Evolutionary conservation across 2,888 invertebrate species (phyloP).

Genomic region (Hylaea fasciaria): DNA sequence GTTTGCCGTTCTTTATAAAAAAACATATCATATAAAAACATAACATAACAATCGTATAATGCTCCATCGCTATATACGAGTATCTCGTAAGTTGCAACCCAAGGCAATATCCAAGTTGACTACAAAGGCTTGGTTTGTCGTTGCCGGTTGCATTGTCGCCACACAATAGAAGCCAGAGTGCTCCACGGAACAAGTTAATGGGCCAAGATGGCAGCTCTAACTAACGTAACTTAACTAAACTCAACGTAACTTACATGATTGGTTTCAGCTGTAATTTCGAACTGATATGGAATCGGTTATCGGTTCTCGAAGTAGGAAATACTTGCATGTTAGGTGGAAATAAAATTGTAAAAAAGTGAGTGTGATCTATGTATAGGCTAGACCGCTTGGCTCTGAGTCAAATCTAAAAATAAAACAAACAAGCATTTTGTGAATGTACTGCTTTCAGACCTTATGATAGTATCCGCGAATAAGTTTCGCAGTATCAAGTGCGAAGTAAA

Average conservation of each 20-base stretch:
- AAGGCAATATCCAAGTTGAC: slow-evolving; percentile 55
- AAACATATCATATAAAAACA: too few species aligned
- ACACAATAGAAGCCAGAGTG: slow-evolving; percentile 62
- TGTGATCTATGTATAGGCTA: too few species aligned
- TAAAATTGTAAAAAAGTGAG: too few species aligned
- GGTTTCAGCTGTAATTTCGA: slow-evolving; percentile 13
- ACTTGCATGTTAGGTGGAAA: too few species aligned
- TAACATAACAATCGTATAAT: slow-evolving; percentile 25
- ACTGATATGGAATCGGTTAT: not conserved
- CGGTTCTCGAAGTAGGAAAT: not conserved
- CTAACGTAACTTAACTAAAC: slow-evolving; percentile 22
- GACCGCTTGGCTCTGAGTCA: too few species aligned
- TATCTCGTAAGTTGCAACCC: slow-evolving; percentile 46
- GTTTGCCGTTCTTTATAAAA: too few species aligned
- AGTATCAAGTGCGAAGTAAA: slow-evolving; percentile 48
- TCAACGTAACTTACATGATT: slow-evolving; percentile 21
- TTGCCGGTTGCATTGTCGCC: slow-evolving; percentile 62
- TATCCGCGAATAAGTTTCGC: slow-evolving; percentile 28
- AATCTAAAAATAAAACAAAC: too few species aligned
- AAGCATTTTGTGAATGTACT: not conserved
- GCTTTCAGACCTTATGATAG: slow-evolving; percentile 2
- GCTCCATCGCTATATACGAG: slow-evolving; percentile 19
- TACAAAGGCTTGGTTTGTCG: slow-evolving; percentile 74
- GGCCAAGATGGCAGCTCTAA: slow-evolving; percentile 42
- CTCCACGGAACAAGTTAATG: slow-evolving; percentile 57